phyloP scores from a whole-genome alignment of 2,797 vertebrate genomes.

The Hyperoplus immaculatus region DNA sequence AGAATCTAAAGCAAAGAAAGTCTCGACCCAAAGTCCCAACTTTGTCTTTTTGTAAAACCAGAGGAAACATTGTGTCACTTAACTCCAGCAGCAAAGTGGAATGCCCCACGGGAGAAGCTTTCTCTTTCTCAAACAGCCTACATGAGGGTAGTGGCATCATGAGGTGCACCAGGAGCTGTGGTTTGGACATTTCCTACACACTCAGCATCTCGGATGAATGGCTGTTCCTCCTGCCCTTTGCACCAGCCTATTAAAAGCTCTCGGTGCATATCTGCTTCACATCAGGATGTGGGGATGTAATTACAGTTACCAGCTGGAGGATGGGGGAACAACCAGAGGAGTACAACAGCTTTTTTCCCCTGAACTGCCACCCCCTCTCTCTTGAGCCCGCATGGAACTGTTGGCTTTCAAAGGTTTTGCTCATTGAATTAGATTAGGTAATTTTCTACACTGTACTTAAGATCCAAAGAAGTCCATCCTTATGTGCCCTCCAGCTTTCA shows the following conservation, averaged over 20 bases:
- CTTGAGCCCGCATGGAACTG: slow-evolving; percentile 41
- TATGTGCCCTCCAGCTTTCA: slow-evolving; percentile 8
- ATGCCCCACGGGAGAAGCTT: slow-evolving; percentile 6
- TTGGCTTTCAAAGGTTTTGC: slow-evolving; percentile 46
- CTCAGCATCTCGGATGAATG: slow-evolving; percentile 63
- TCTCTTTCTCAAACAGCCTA: slow-evolving; percentile 20
- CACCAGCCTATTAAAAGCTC: slow-evolving; percentile 65
- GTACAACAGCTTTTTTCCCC: slow-evolving; percentile 42
- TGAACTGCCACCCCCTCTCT: slow-evolving; percentile 21
- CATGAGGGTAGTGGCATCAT: slow-evolving; percentile 30
- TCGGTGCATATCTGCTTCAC: slow-evolving; percentile 62
- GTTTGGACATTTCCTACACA: slow-evolving; percentile 64
- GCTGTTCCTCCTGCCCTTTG: slow-evolving; percentile 55
- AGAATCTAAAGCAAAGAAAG: not conserved
- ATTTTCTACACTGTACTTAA: slow-evolving; percentile 12
- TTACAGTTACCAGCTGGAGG: slow-evolving; percentile 64
- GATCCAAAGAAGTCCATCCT: slow-evolving; percentile 13
- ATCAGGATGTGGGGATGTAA: slow-evolving; percentile 73
- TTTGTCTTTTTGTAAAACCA: not conserved
- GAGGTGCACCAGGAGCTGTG: slow-evolving; percentile 38
- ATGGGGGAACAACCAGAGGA: slow-evolving; percentile 47
- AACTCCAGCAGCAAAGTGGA: not conserved
- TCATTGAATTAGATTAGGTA: slow-evolving; percentile 19
- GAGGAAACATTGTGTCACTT: slow-evolving; percentile 5
- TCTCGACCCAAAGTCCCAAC: not conserved